A percentile compares a stretch with the other conserved stretches of the same genome.
Conservation (phyloP, 2,113 vertebrate species). For the Aramus guarauna region DNA sequence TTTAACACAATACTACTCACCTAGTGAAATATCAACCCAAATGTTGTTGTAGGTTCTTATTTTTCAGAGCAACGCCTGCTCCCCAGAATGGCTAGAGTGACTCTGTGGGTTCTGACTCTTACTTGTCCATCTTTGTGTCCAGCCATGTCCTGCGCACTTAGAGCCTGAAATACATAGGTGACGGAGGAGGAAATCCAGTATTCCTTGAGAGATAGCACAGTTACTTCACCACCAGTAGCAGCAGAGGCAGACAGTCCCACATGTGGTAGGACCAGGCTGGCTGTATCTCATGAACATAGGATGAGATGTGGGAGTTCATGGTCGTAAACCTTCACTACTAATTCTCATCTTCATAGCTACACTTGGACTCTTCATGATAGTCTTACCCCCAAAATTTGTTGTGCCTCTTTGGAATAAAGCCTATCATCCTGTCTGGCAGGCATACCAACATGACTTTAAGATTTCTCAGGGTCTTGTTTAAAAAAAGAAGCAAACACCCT, state of each 20-base stretch:
- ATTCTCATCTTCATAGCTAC: not conserved
- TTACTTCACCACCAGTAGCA: not conserved
- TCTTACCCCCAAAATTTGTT: not conserved
- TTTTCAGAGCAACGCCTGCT: not conserved
- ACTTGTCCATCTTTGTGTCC: not conserved
- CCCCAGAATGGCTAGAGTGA: not conserved
- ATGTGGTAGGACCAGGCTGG: not conserved
- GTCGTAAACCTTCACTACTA: not conserved
- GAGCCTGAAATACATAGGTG: not conserved
- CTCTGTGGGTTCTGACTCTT: not conserved
- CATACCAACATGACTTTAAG: not conserved
- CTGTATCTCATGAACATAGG: not conserved
- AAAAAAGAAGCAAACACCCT: not conserved
- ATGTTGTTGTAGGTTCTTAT: not conserved
- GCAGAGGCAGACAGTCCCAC: not conserved
- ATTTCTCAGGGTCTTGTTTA: not conserved
- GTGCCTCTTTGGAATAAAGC: not conserved
- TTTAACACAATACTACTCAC: not conserved
- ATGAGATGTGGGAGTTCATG: not conserved
- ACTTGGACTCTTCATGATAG: not conserved
- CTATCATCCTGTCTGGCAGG: not conserved
- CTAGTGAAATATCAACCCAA: not conserved
- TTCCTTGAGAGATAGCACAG: not conserved
- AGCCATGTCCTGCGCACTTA: not conserved
- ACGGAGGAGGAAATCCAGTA: not conserved